Evolutionary conservation across 2,888 invertebrate genomes (phyloP).

Genomic region (Cerceris rybyensis): DNA sequence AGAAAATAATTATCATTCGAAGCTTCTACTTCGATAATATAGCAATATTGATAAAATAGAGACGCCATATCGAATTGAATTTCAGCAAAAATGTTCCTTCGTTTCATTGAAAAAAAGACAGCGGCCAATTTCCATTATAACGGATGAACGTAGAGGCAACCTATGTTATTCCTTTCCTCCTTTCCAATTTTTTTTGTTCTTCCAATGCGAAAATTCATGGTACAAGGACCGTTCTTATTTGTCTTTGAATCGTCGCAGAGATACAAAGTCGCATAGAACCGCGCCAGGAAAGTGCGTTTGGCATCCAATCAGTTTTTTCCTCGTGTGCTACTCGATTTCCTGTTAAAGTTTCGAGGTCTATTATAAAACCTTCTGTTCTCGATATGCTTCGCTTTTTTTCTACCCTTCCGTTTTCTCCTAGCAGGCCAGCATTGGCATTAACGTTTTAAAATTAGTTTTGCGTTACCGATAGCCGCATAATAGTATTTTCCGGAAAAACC

Average conservation of each 20-base stretch:
- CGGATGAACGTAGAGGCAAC: neutral
- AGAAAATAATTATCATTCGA: no score
- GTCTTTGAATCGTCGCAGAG: slow-evolving; percentile 4
- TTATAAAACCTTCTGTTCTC: slow-evolving; percentile 6
- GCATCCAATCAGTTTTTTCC: slow-evolving; percentile 23
- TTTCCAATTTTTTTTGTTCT: neutral
- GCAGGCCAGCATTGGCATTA: slow-evolving; percentile 14
- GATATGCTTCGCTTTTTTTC: slow-evolving; percentile 1
- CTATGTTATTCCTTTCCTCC: no score
- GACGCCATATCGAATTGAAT: no score
- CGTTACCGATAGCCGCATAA: slow-evolving; percentile 30
- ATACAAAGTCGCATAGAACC: neutral
- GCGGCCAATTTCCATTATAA: no score
- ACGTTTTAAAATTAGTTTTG: slow-evolving; percentile 52
- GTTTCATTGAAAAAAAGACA: no score
- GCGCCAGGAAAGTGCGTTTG: slow-evolving; percentile 12
- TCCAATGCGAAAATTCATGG: slow-evolving; percentile 9
- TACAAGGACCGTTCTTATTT: neutral
- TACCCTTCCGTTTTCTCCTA: neutral
- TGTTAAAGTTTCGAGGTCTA: slow-evolving; percentile 33
- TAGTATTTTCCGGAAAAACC: neutral
- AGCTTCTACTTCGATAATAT: no score
- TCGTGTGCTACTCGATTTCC: slow-evolving; percentile 17
- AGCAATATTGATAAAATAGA: no score
- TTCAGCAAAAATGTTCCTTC: no score